Conservation (phyloP, 2,888 invertebrate genomes). For the Ochropleura leucogaster region DNA sequence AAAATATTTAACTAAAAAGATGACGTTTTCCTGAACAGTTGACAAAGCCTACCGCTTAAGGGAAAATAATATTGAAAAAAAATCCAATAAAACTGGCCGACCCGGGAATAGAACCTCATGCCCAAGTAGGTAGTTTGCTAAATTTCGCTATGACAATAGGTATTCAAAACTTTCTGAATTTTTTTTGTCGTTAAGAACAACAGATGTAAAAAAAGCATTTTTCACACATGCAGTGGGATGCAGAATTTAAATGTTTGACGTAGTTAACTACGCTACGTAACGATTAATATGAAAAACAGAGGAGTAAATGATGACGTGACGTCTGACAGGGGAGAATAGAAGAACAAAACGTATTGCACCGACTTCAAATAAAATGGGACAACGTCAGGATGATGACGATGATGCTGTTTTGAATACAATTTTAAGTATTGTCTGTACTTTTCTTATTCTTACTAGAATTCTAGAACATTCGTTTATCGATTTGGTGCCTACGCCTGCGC, state of each 20-base stretch:
- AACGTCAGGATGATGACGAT: too few species aligned
- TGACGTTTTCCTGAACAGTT: neutral
- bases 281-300: too few species aligned
- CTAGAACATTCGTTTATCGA: slow-evolving; percentile 29
- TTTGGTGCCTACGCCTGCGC: slow-evolving; percentile 80
- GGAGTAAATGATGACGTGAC: too few species aligned
- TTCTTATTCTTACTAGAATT: neutral
- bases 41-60: neutral
- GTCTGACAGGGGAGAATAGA: too few species aligned
- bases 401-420: neutral
- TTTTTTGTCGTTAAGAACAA: too few species aligned
- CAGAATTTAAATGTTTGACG: neutral
- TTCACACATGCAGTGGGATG: neutral
- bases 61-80: too few species aligned
- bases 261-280: too few species aligned
- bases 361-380: too few species aligned
- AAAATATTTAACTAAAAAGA: neutral
- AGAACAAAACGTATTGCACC: too few species aligned
- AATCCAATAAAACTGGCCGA: too few species aligned
- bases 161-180: neutral
- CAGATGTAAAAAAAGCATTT: neutral
- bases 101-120: too few species aligned
- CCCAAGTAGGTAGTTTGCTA: too few species aligned
- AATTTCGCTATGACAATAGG: neutral
- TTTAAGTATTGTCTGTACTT: neutral